Evolutionary conservation across 2,113 vertebrate species (phyloP), one percentile per base, ranked within the genome.

Genomic region (Zosterops pallidus): DNA sequence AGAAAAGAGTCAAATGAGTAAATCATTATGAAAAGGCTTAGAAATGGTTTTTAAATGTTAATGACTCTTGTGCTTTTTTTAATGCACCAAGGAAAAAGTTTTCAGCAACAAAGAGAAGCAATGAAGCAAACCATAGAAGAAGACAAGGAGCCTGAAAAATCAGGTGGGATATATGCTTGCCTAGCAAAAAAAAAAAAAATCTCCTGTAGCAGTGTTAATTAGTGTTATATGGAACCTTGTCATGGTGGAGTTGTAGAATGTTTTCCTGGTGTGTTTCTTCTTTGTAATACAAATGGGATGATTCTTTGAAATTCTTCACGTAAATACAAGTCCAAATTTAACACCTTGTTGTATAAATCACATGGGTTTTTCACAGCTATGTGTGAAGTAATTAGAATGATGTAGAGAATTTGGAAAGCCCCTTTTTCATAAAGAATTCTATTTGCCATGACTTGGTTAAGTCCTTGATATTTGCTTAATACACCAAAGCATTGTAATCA

Each of bases 21-120:
- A 49, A 23, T 86, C 8, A n/a, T 55, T 72, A 57, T 5, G 31
- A 53, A 83, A 76, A 76, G 26, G 7, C 42, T 22, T 47, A 18
- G 22, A 47, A 86, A 63, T 81, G 7, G 14, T 67, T 89, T 82
- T 35, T 86, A 41, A 69, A 52, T 89, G 39, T 77, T 95, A 95
- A 95, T 47, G 86, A n/a, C 46, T 90, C 83, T 90, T 81, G 9
- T 83, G 26, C 29, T 50, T 74, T 70, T 60, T 50, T 68, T 8
- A 74, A 65, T 64, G 42, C 60, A 41, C 88, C 89, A 96, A 99
- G 99, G 99, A 63, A 99, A 99, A 98, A 98, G 98, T 91, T 99
- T 99, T 97, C 99, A 99, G 95, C 99, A 99, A 65, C 99, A 99
- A 96, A 98, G 99, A 95, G 99, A 99, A 98, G 98, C 99, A 90